Conservation (phyloP, 2,113 vertebrate genomes). For the Hippopotamus amphibius region DNA sequence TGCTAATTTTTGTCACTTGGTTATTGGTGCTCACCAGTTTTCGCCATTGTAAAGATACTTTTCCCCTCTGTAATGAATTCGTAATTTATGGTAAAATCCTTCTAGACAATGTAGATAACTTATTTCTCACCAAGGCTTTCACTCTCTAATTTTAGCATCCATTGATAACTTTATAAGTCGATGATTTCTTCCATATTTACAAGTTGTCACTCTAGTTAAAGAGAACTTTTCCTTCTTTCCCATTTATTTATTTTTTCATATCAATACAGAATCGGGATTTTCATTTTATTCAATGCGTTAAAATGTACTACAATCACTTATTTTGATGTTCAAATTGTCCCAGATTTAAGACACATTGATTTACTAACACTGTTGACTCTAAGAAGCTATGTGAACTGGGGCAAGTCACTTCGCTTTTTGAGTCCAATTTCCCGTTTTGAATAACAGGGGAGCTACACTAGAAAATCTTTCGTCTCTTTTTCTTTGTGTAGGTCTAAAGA, state of each 20-base stretch:
- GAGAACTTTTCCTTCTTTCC: background rate
- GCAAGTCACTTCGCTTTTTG: background rate
- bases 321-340: background rate
- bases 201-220: background rate
- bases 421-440: background rate
- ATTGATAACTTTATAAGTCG: background rate
- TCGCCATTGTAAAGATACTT: background rate
- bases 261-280: background rate
- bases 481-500: background rate
- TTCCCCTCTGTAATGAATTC: background rate
- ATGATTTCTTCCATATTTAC: background rate
- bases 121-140: background rate
- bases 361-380: slow-evolving; percentile 5
- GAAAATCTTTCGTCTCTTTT: slow-evolving; percentile 16
- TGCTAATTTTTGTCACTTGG: background rate
- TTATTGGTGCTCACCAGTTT: background rate
- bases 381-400: background rate
- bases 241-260: background rate
- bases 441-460: background rate
- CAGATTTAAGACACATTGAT: slow-evolving; percentile 23
- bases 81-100: background rate
- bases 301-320: background rate
- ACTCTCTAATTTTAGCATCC: background rate
- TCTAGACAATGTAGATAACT: background rate
- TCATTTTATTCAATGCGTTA: background rate